Base-by-base conservation (phyloP, 2,113 vertebrate species). In the Cynoglossus semilaevis region DNA sequence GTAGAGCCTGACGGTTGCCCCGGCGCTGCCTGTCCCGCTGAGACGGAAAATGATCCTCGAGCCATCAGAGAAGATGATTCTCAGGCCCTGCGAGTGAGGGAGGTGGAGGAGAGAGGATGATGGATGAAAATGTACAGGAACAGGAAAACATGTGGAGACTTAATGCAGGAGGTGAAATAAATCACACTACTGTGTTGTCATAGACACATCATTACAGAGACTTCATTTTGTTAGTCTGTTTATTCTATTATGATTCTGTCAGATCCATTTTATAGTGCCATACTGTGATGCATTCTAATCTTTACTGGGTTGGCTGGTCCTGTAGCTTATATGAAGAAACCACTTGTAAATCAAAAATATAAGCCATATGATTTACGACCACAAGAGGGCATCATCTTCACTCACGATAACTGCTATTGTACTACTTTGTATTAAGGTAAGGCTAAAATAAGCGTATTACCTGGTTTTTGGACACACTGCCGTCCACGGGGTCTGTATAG, bases 31-130 rank as follows among this genome's bases (percentile, higher is more conserved):
- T 0, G 97, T 99, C 22, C 97, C 97, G 0, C 97, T 99, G 51
- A 99, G 93, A 40, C 97, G 92, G 91, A 98, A 99, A 81, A 99
- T 96, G 61, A 99, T 87, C 38, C 96, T 94, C 10, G 97, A 99
- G 42, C 96, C 96, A 0, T 99, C 97, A 0, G 95, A 84, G 82
- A 99, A 99, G 88, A 99, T 92, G 77, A 99, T 93, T 78, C 97
- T 77, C 67, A 99, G 82, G 37, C 96, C 96, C 96, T 99, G 87
- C 65, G 36, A 63, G 60, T 50, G 42, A 38, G 7, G 64, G 41
- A 75, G 51, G 70, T 14, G 42, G 3, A 47, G 7, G 17, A 63
- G 15, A 49, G 13, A 58, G 29, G 1, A 15, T 12, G 64, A 71
- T n/a, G 11, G 40, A 70, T 56, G 37, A 62, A 73, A 64, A 65